Evolutionary conservation across 2,888 invertebrate species (phyloP).

Genomic region (Eristalis tenax): DNA sequence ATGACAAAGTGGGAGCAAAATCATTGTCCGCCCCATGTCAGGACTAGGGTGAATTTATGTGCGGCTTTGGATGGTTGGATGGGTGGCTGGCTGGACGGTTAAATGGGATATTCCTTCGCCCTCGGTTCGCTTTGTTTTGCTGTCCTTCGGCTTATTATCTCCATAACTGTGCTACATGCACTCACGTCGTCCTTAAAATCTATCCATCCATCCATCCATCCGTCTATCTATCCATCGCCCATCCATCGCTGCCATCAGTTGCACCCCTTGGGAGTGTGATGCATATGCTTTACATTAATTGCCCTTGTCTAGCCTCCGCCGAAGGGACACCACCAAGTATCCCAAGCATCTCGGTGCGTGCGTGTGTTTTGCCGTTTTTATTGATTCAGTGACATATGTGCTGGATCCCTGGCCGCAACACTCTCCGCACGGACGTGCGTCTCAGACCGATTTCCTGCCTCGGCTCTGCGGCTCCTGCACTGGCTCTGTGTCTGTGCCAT

Average conservation of each 20-base stretch:
- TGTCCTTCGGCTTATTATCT: slow-evolving; percentile 65
- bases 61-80: slow-evolving; percentile 44
- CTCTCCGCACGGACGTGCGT: slow-evolving; percentile 9
- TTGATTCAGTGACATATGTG: slow-evolving; percentile 32
- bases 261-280: slow-evolving; percentile 51
- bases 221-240: slow-evolving; percentile 49
- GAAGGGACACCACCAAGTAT: slow-evolving; percentile 40
- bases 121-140: slow-evolving; percentile 55
- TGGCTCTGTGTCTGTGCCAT: neutral
- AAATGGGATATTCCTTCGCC: slow-evolving; percentile 46
- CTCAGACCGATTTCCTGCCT: slow-evolving; percentile 26
- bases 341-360: slow-evolving; percentile 23
- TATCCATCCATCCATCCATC: slow-evolving; percentile 48
- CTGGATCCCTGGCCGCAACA: neutral
- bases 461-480: neutral
- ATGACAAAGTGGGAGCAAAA: slow-evolving; percentile 42
- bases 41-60: slow-evolving; percentile 59
- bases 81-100: too few species aligned
- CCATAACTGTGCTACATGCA: slow-evolving; percentile 52
- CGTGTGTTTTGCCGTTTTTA: slow-evolving; percentile 32
- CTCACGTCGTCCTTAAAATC: slow-evolving; percentile 47
- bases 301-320: slow-evolving; percentile 53
- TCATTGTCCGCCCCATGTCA: slow-evolving; percentile 55
- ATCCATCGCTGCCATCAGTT: slow-evolving; percentile 63
- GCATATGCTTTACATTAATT: slow-evolving; percentile 68